Percentiles rank a stretch among this genome's conserved stretches.
These are phyloP conservation scores for Cantharis nigra DNA, from an alignment of 2,888 invertebrate species.

Conservation along the genomic window DNA sequence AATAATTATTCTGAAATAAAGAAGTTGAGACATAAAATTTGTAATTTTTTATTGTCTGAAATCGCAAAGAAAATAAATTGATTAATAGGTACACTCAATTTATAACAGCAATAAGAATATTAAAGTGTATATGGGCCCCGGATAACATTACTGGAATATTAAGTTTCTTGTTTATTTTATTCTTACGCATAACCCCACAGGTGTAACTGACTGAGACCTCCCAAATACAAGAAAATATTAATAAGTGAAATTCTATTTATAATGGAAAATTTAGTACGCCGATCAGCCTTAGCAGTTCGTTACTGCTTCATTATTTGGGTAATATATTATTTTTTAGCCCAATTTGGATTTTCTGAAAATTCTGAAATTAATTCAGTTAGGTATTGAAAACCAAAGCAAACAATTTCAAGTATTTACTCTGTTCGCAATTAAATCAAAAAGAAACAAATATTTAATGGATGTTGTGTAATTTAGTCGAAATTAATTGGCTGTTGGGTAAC, in stretches of 20 bases:
- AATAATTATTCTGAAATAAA: not conserved
- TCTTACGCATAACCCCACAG: not conserved
- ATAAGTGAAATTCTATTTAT: not conserved
- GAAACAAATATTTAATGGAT: not conserved
- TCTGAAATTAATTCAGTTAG: not conserved
- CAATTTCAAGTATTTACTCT: not conserved
- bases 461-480: constrained; percentile 14
- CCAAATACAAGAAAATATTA: not conserved
- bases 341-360: too few relatives aligned
- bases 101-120: not conserved
- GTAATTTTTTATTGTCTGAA: not conserved
- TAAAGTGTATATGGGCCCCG: not conserved
- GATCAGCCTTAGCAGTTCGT: too few relatives aligned
- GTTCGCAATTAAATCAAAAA: not conserved
- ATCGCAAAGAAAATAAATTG: not conserved
- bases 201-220: not conserved
- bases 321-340: too few relatives aligned
- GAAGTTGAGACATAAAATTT: not conserved
- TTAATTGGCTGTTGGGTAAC: constrained; percentile 18
- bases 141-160: not conserved
- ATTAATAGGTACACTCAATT: not conserved
- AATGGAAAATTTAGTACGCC: not conserved
- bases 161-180: not conserved
- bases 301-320: too few relatives aligned
- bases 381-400: not conserved